Evolutionary conservation across 2,113 vertebrate genomes (phyloP).

Genomic region (Oxygymnocypris stewartii): DNA sequence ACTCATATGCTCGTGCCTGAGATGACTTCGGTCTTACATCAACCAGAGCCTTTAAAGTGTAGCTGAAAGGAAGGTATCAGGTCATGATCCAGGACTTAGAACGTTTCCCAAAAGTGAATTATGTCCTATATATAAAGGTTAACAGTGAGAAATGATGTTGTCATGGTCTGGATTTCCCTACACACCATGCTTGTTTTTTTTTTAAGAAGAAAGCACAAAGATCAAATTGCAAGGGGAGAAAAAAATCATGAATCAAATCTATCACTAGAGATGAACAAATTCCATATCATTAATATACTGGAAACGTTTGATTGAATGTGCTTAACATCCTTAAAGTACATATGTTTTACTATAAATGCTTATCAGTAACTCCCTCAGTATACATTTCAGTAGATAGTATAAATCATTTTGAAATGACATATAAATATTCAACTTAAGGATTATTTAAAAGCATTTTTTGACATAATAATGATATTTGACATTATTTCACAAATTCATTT

Average conservation of each 20-base stretch:
- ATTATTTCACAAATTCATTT: background rate
- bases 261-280: too few species aligned
- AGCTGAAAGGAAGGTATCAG: constrained; percentile 33
- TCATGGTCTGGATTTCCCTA: too few species aligned
- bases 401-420: background rate
- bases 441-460: background rate
- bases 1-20: constrained; percentile 52
- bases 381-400: background rate
- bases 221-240: background rate
- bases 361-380: background rate
- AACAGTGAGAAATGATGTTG: background rate
- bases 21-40: constrained; percentile 44
- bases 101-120: constrained; percentile 25
- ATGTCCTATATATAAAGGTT: background rate
- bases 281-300: background rate
- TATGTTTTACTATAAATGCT: background rate
- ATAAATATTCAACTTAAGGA: background rate
- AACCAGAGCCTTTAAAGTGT: constrained; percentile 41
- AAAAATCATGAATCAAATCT: background rate
- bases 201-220: background rate
- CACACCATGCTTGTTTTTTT: background rate
- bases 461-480: too few species aligned
- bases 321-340: background rate
- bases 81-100: constrained; percentile 28
- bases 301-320: background rate